Base-by-base conservation (phyloP, 1,140 invertebrate species). In the Micrasema longulum region DNA sequence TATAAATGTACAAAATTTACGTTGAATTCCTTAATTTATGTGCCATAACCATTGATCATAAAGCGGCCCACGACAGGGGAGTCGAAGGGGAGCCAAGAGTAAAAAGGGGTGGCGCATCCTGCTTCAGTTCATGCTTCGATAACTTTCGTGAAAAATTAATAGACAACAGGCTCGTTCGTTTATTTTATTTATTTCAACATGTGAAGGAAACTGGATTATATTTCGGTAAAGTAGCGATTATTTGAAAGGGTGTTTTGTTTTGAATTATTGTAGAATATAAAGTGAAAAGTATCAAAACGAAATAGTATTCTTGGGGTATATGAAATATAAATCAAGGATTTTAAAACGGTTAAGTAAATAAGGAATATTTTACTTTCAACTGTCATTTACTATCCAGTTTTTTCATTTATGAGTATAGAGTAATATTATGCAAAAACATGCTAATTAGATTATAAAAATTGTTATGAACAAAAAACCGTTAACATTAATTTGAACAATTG, bases 11-110 rank as follows among this genome's bases (percentile, higher is more conserved):
- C 66, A 67, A 73, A 73, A 72, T 76, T 70, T 63, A 66, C 48
- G 71, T 68, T 67, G 71, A 38, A 76, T 76, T 76, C 68, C 68
- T 76, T 71, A 76, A 76, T 76, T 76, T 76, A 76, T 76, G 63
- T 76, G 71, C 74, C 74, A 76, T 76, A 76, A 76, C 67, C 74
- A 73, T 73, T 73, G 74, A 76, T 76, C 74, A 71, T 76, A 71
- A 76, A 73, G 68, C 55, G 68, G 74, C 62, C 20, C 45, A 45
- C 23, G 55, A 16, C 12, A 31, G 55, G 68, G 36, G 26, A 36
- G 52, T 16, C 16, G 18, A 14, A 41, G 18, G 22, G 48, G 63
- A 1, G 26, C 16, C 7, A 7, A 11, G 35, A 47, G 52, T 20
- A 1, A 26, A 10, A 64, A 38, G 18, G 55, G 55, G 55, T 60